Evolutionary conservation across 2,888 invertebrate species (phyloP).

Genomic region (Cephonodes hylas): DNA sequence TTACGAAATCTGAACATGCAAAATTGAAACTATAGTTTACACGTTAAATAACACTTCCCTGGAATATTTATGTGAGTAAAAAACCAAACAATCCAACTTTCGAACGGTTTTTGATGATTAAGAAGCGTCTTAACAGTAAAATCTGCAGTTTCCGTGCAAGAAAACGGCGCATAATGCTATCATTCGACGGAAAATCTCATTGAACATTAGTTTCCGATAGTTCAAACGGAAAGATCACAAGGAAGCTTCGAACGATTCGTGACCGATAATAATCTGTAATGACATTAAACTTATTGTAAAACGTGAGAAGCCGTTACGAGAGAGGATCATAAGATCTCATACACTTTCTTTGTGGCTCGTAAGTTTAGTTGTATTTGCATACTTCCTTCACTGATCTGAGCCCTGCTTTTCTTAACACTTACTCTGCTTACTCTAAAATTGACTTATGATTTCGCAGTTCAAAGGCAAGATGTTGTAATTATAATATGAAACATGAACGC

Average conservation of each 20-base stretch:
- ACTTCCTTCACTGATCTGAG: conserved; percentile 53
- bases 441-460: conserved; percentile 17
- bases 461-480: too few relatives aligned
- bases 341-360: conserved; percentile 34
- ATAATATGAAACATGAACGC: too few relatives aligned
- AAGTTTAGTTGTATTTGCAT: conserved; percentile 41
- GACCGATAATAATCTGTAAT: conserved; percentile 33
- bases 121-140: neutral
- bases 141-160: neutral
- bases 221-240: neutral
- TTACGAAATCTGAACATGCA: neutral
- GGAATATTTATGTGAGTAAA: neutral
- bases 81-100: neutral
- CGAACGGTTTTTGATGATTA: neutral
- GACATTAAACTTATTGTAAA: conserved; percentile 27
- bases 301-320: conserved; percentile 34
- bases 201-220: conserved; percentile 8
- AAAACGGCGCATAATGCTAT: neutral
- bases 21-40: neutral
- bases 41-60: neutral
- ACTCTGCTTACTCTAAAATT: conserved; percentile 56
- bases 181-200: neutral
- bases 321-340: conserved; percentile 14
- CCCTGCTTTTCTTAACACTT: conserved; percentile 36
- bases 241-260: conserved; percentile 21